A percentile compares a stretch with the other conserved stretches of the same genome.
phyloP scores from a whole-genome alignment of 2,888 invertebrate species.

The Diaprepes abbreviatus region DNA sequence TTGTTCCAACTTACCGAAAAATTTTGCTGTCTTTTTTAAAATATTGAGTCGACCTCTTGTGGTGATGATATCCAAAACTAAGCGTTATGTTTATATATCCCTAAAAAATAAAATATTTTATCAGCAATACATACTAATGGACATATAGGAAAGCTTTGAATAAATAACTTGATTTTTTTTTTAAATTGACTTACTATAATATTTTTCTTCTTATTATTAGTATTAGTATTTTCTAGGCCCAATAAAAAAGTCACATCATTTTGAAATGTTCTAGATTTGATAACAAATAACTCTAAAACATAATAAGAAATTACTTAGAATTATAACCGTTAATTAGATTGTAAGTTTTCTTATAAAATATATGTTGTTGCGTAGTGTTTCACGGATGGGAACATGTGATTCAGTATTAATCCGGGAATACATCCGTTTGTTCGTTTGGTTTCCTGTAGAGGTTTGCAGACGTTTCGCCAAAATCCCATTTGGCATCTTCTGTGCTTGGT shows the following conservation, averaged over 20 bases:
- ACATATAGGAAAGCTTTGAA: too few species aligned
- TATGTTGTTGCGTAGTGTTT: too few species aligned
- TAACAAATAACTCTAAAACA: constrained; percentile 5
- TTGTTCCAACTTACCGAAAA: constrained; percentile 59
- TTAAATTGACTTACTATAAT: neutral
- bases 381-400: too few species aligned
- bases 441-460: too few species aligned
- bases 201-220: neutral
- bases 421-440: too few species aligned
- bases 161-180: too few species aligned
- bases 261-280: constrained; percentile 12
- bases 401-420: too few species aligned
- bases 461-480: too few species aligned
- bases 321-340: too few species aligned
- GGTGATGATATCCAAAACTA: constrained; percentile 1
- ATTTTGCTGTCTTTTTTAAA: constrained; percentile 54
- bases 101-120: constrained; percentile 56
- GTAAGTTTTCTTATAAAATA: too few species aligned
- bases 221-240: neutral
- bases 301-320: neutral
- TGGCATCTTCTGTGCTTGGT: too few species aligned
- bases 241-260: constrained; percentile 1
- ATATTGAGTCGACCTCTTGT: constrained; percentile 46
- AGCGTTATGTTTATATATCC: constrained; percentile 44
- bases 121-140: too few species aligned